phyloP scores from a whole-genome alignment of 2,113 vertebrate genomes.

The Ia io region DNA sequence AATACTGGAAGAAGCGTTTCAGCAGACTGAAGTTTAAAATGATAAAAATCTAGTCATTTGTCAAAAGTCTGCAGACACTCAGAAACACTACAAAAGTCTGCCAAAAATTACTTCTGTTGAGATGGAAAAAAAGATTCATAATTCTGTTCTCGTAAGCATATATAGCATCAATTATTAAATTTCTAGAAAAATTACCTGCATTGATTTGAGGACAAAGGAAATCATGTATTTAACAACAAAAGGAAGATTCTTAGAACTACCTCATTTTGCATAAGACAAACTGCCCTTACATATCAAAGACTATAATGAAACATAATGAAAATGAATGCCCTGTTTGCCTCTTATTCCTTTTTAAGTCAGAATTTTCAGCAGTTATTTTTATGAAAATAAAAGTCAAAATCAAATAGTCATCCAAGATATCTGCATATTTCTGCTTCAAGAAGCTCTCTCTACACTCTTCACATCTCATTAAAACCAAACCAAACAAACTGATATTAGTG shows the following conservation, averaged over 20 bases:
- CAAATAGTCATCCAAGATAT: not conserved
- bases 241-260: not conserved
- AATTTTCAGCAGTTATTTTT: not conserved
- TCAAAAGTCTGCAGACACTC: constrained; percentile 2
- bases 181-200: not conserved
- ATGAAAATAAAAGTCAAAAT: constrained; percentile 13
- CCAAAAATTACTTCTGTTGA: constrained; percentile 4
- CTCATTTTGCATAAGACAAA: not conserved
- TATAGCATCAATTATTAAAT: not conserved
- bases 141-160: not conserved
- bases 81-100: constrained; percentile 8
- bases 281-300: not conserved
- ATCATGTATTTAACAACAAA: not conserved
- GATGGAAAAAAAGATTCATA: not conserved
- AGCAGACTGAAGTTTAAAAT: not conserved
- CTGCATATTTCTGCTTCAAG: not conserved
- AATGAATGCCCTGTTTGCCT: not conserved
- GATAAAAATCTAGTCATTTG: constrained; percentile 17
- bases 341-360: not conserved
- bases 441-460: not conserved
- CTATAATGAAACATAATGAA: not conserved
- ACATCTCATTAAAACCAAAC: constrained; percentile 14
- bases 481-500: not conserved
- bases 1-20: not conserved
- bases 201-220: constrained; percentile 21